Evolutionary conservation across 2,113 vertebrate genomes (phyloP), one percentile per base, ranked within the genome.

Genomic region (Larimichthys crocea): DNA sequence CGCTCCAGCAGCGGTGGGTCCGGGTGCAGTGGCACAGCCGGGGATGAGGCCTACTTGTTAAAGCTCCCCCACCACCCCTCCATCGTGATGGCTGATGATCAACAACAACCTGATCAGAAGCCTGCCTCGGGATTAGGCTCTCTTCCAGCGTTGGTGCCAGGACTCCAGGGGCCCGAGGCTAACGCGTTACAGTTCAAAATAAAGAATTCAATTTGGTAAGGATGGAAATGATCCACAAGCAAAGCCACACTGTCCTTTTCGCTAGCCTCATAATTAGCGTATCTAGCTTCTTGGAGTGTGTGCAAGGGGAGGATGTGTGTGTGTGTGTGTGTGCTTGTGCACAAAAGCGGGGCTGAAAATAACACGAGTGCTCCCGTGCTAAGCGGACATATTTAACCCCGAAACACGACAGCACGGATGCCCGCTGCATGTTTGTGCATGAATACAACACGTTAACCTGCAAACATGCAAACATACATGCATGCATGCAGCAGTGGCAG

Each of bases 151-250:
- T 92, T 97, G 76, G 96, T 98, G 88, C 96, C 97, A 26, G 97
- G 96, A 94, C 96, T 97, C 88, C 96, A 97, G 89, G 96, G 96
- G 85, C 94, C 96, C 56, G 97, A 98, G 92, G 97, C 97, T 42
- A 96, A 93, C 93, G 97, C 97, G 88, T 94, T 98, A 93, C 97
- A 97, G 93, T 96, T 96, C 95, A 97, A 97, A 95, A 98, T 98
- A 93, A 97, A 97, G 94, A 97, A 96, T 94, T 98, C 97, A 78
- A 97, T 98, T 95, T 97, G 97, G 97, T 97, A 94, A 97, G 92
- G 95, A 92, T 90, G 88, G 10, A 63, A 60, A 62, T 9, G 56
- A 31, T 64, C 42, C 65, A n/a, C 46, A 1, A 56, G 72, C 78
- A 2, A 0, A 76, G 65, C 76, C 69, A 70, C 81, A 74, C 76